Evolutionary conservation across 2,888 invertebrate species (phyloP).

Genomic region (Drosophila nigricruria): DNA sequence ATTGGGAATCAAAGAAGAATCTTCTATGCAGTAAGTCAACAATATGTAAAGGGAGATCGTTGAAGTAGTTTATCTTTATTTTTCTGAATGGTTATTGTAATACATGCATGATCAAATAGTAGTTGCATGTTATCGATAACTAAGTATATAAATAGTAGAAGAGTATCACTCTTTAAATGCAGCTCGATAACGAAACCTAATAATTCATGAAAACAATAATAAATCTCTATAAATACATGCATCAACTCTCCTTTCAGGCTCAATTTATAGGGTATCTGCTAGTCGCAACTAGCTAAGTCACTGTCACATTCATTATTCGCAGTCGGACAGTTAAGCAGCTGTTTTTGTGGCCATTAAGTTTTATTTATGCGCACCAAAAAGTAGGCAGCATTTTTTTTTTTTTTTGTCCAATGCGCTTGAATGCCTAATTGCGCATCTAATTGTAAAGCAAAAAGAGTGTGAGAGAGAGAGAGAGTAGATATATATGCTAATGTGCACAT

Average conservation of each 20-base stretch:
- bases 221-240: not conserved
- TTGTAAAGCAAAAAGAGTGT: conserved; percentile 33
- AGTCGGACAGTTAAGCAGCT: conserved; percentile 55
- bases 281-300: conserved; percentile 1
- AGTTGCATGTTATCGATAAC: not conserved
- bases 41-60: not conserved
- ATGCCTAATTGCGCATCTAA: conserved; percentile 63
- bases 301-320: conserved; percentile 31
- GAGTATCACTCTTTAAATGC: not conserved
- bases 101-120: not conserved
- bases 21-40: not conserved
- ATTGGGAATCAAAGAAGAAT: no score
- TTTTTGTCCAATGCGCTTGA: conserved; percentile 47
- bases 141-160: no score
- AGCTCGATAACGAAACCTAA: not conserved
- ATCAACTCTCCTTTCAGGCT: not conserved
- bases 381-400: conserved; percentile 47
- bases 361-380: conserved; percentile 67
- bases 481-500: conserved; percentile 43
- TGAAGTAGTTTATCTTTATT: not conserved
- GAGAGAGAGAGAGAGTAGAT: not conserved
- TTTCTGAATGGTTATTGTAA: no score
- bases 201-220: not conserved
- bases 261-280: conserved; percentile 3
- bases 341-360: conserved; percentile 65